A percentile compares a stretch with the other conserved stretches of the same genome.
Conservation (phyloP, 2,797 vertebrate genomes). For the Petrocephalus sullivani region DNA sequence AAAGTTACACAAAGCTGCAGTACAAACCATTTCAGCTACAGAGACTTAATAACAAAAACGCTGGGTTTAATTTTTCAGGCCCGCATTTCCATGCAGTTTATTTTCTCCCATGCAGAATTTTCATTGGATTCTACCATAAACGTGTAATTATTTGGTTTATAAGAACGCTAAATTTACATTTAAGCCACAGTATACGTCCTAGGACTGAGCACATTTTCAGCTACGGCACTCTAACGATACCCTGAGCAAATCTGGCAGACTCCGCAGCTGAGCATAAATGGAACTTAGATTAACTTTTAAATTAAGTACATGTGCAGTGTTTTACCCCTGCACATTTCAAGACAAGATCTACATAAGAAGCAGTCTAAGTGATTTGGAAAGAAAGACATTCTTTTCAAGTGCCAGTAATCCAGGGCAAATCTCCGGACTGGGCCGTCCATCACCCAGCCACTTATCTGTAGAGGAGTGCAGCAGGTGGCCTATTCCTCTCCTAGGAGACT, state of each 20-base stretch:
- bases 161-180: neutral
- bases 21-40: neutral
- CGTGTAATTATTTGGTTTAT: neutral
- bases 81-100: neutral
- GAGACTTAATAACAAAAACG: neutral
- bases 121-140: neutral
- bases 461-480: neutral
- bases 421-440: neutral
- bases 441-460: too few species aligned
- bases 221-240: neutral
- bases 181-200: neutral
- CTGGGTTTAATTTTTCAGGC: neutral
- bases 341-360: neutral
- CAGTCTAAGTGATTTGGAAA: neutral
- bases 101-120: neutral
- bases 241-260: neutral
- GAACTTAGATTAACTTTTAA: neutral
- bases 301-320: neutral
- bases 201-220: neutral
- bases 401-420: neutral
- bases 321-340: neutral
- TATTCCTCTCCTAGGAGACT: neutral
- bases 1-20: neutral
- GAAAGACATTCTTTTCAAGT: neutral
- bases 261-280: neutral